Evolutionary conservation across 2,113 vertebrate genomes (phyloP), one percentile per base, ranked within the genome.

Genomic region (Genyomyrus donnyi): DNA sequence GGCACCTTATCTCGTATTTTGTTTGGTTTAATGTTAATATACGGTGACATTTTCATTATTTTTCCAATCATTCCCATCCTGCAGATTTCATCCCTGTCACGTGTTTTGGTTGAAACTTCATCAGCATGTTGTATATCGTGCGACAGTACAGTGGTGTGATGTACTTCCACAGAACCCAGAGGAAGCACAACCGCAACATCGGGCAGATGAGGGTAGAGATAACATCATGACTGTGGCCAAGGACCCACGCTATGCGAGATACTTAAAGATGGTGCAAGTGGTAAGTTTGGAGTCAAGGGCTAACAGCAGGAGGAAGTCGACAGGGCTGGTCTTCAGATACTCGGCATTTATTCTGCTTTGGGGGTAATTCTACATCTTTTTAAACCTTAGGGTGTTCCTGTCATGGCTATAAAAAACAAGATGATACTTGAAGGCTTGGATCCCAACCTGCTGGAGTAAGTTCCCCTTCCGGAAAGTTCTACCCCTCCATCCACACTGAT

Each of bases 201-300:
- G 93, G 91, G 88, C 90, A 74, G 94, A 94, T 89, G 93, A 85
- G 1, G 91, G 93, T 42, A 93, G 95, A 90, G 97, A 97, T 91
- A 96, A 97, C 49, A 85, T 96, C 74, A 93, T 95, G 93, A 99
- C 98, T 31, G 98, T 99, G 92, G 96, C 98, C 90, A 99, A 97
- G 93, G 98, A 99, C 92, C 97, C 97, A 35, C 97, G 96, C 93
- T 99, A 99, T 9, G 97, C 98, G 91, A 96, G 98, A 95, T 99
- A 99, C 88, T 95, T 99, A 87, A 99, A 98, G 95, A 99, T 99
- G 98, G 97, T 99, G 42, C 98, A 99, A 95, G 98, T 99, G 97
- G 98, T 99, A 95, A 95, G 97, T 94, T 19, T 11, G 89, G 5
- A 80, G 17, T 58, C 50, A 27, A 19, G 10, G 88, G n/a, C 19